These are phyloP conservation scores for Xerus inauris DNA, from an alignment of 2,113 vertebrate genomes.

Conservation along the genomic window DNA sequence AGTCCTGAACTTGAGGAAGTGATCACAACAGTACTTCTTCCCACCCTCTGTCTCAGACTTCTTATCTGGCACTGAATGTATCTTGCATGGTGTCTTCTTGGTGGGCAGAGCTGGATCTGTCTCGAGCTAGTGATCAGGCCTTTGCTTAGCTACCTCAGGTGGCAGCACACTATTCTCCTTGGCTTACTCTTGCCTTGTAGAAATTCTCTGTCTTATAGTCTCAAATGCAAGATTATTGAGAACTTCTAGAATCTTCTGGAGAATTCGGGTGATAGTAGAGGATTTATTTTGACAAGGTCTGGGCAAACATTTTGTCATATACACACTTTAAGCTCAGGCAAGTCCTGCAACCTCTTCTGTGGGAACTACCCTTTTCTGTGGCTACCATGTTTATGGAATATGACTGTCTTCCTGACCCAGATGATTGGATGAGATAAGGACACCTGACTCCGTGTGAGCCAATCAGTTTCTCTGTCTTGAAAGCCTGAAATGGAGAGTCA, in stretches of 20 bases:
- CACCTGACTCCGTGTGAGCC: background rate
- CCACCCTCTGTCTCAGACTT: background rate
- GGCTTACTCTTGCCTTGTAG: background rate
- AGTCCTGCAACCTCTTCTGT: background rate
- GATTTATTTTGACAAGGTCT: background rate
- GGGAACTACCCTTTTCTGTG: background rate
- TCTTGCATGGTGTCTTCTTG: background rate
- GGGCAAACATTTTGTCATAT: background rate
- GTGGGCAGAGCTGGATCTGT: background rate
- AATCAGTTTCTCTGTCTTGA: background rate
- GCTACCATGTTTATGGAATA: background rate
- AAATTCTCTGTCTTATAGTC: background rate
- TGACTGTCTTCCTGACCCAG: background rate
- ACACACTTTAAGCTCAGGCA: background rate
- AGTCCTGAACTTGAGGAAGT: constrained; percentile 43
- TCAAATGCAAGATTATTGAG: background rate
- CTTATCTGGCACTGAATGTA: background rate
- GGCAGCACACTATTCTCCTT: background rate
- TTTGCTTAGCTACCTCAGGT: background rate
- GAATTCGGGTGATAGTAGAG: background rate
- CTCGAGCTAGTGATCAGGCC: background rate
- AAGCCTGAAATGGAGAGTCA: background rate
- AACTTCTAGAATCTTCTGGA: constrained; percentile 32
- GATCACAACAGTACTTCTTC: background rate
- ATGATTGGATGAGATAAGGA: background rate